Conservation (phyloP, 2,113 vertebrate species). For the Microcebus murinus region DNA sequence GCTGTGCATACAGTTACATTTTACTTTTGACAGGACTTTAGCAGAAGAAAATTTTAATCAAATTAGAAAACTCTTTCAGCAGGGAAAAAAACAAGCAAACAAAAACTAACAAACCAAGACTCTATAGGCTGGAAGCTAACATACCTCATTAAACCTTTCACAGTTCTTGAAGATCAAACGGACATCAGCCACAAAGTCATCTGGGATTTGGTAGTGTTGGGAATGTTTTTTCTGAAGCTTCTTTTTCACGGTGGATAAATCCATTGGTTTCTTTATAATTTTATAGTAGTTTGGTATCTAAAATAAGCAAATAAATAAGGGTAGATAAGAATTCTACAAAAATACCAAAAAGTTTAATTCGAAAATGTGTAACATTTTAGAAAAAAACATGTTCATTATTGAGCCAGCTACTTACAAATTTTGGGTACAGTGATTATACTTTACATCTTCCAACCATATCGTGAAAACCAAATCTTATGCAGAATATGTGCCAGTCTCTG, state of each 20-base stretch:
- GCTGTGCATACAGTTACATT: slow-evolving; percentile 35
- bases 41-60: background rate
- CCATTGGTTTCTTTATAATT: slow-evolving; percentile 99
- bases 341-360: background rate
- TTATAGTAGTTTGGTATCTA: slow-evolving; percentile 99
- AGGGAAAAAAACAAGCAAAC: slow-evolving; percentile 39
- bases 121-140: slow-evolving; percentile 86
- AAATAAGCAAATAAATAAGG: slow-evolving; percentile 58
- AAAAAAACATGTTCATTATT: background rate
- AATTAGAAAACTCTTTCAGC: slow-evolving; percentile 19
- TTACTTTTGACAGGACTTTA: slow-evolving; percentile 52
- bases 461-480: slow-evolving; percentile 31
- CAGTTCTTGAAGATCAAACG: slow-evolving; percentile 98
- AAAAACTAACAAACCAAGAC: slow-evolving; percentile 53
- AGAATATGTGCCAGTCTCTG: background rate
- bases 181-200: slow-evolving; percentile 96
- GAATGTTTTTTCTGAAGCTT: slow-evolving; percentile 95
- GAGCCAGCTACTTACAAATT: background rate
- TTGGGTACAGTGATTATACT: background rate
- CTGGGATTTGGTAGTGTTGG: slow-evolving; percentile 93
- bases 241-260: slow-evolving; percentile 96
- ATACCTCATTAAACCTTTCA: slow-evolving; percentile 99
- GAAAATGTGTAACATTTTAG: slow-evolving; percentile 36
- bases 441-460: background rate
- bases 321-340: slow-evolving; percentile 57